Evolutionary conservation across 2,113 vertebrate genomes (phyloP), one percentile per base, ranked within the genome.

Genomic region (Leucopsar rothschildi): DNA sequence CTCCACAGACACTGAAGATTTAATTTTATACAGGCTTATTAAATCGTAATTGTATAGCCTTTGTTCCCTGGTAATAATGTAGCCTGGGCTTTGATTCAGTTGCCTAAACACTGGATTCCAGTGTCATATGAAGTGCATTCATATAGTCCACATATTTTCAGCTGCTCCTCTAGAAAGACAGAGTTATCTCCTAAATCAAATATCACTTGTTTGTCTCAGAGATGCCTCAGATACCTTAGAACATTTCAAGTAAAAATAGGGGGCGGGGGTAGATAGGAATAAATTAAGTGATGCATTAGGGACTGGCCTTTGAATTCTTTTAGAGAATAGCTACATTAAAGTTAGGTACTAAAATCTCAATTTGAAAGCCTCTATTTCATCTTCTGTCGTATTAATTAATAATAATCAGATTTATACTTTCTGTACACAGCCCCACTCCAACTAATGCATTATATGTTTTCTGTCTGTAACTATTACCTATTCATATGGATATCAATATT

Each of bases 201-300:
- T 77, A 63, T 11, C n/a, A 10, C 17, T 17, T 35, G 14, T 24
- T 55, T 76, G 13, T 42, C 63, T 80, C 9, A 3, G 29, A 75
- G 22, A 47, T 66, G 12, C 37, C 14, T 75, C 77, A 77, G n/a
- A 50, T 55, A 63, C 4, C 2, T 9, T 45, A 37, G 22, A 7
- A 15, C 39, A 59, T 76, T 86, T 63, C 13, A 53, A 24, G 45
- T 57, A 76, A 37, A 15, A 44, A 10, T 49, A 27, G 24, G 7
- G 8, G 20, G 4, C 3, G 6, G 1, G 2, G 3, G 18, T 4
- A 0, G 8, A 13, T 57, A 44, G 1, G 12, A 6, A 2, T 55
- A 76, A 87, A 55, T 49, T 0, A 64, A 81, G 25, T 81, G 29
- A 69, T 29, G 8, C 5, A 33, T 78, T 73, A 56, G 39, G 10